Conservation (phyloP, 1,140 invertebrate genomes). For the Dendrolimus punctatus region DNA sequence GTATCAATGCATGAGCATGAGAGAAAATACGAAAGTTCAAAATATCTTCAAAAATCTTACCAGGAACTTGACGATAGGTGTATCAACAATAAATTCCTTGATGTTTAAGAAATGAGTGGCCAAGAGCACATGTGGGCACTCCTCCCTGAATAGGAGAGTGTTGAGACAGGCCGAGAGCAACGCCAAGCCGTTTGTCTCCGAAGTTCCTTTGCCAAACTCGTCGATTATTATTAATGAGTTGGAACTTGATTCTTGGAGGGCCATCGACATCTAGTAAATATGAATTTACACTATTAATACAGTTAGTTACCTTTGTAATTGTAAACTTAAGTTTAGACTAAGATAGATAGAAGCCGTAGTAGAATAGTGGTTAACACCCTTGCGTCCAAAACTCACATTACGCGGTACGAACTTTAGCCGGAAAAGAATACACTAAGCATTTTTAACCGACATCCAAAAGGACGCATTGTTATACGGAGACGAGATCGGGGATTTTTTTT, state of each 20-base stretch:
- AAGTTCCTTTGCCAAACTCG: constrained; percentile 94
- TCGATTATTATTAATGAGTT: constrained; percentile 88
- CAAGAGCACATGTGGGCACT: constrained; percentile 83
- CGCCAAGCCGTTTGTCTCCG: constrained; percentile 81
- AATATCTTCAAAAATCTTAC: constrained; percentile 35
- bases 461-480: too few relatives aligned
- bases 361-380: too few relatives aligned
- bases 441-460: too few relatives aligned
- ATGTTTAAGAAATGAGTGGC: constrained; percentile 85
- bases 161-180: constrained; percentile 78
- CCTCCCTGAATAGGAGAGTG: constrained; percentile 73
- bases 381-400: too few relatives aligned
- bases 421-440: too few relatives aligned
- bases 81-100: constrained; percentile 68
- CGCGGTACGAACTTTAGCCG: too few relatives aligned
- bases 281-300: neutral
- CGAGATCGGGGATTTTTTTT: too few relatives aligned
- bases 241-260: constrained; percentile 75
- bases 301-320: too few relatives aligned
- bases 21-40: too few relatives aligned
- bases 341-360: too few relatives aligned
- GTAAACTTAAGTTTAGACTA: too few relatives aligned
- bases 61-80: constrained; percentile 65
- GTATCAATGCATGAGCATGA: too few relatives aligned
- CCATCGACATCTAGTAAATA: constrained; percentile 78